Evolutionary conservation across 2,113 vertebrate genomes (phyloP).

Genomic region (Silurus meridionalis): DNA sequence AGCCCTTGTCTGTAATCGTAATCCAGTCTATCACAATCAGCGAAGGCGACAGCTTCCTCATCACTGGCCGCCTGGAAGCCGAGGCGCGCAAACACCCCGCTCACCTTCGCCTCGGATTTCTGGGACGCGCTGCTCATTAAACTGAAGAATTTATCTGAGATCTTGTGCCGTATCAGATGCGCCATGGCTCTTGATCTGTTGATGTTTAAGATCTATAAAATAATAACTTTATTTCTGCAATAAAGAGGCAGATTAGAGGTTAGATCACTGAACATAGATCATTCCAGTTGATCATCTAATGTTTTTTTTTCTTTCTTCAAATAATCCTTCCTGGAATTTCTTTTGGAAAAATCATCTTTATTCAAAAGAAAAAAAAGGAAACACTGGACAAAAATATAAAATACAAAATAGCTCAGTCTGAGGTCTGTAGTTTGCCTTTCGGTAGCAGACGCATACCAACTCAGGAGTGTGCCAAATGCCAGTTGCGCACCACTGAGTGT

Average conservation of each 20-base stretch:
- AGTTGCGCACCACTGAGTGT: neutral
- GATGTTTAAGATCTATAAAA: constrained; percentile 28
- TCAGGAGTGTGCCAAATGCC: neutral
- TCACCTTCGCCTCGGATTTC: constrained; percentile 95
- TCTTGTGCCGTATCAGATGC: constrained; percentile 89
- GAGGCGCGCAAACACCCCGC: constrained; percentile 91
- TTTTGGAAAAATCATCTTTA: neutral
- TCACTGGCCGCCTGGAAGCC: constrained; percentile 95
- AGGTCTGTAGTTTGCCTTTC: neutral
- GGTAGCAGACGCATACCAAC: neutral
- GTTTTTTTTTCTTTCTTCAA: neutral
- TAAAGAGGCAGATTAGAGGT: neutral
- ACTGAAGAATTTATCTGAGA: constrained; percentile 83
- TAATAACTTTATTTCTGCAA: neutral
- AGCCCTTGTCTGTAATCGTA: constrained; percentile 90
- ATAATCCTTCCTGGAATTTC: neutral
- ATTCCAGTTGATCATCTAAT: neutral
- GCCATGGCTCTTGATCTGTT: constrained; percentile 77
- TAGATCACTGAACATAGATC: neutral
- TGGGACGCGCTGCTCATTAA: constrained; percentile 88
- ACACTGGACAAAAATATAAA: neutral
- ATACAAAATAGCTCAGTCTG: neutral
- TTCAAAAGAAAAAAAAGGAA: neutral
- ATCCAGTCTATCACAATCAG: constrained; percentile 91
- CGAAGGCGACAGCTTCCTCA: constrained; percentile 91